These are phyloP conservation scores for Psettodes erumei DNA, from an alignment of 2,113 vertebrate species.

Conservation along the genomic window DNA sequence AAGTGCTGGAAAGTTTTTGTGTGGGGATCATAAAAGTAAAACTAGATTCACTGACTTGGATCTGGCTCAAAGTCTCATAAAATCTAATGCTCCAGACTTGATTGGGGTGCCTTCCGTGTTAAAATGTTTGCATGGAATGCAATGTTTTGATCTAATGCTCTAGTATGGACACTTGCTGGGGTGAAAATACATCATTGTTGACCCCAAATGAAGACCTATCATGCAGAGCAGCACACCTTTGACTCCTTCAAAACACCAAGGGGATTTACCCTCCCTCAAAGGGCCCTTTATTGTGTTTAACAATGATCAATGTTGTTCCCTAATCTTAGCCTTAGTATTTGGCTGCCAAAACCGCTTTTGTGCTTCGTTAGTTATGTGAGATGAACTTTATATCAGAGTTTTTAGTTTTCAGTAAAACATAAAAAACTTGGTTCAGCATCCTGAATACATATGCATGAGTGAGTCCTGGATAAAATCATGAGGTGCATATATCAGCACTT, in stretches of 20 bases:
- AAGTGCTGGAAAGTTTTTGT: slow-evolving; percentile 31
- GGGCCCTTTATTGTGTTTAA: no score
- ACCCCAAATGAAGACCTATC: background rate
- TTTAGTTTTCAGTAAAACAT: background rate
- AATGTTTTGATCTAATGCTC: background rate
- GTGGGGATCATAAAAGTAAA: background rate
- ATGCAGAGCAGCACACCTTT: background rate
- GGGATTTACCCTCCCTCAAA: no score
- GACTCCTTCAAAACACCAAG: no score
- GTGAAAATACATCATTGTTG: background rate
- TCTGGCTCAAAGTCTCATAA: background rate
- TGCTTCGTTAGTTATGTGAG: no score
- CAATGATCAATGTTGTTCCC: no score
- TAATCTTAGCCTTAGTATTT: no score
- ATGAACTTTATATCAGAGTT: background rate
- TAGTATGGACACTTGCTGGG: background rate
- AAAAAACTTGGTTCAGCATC: background rate
- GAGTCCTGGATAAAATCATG: no score
- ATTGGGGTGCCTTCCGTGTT: background rate
- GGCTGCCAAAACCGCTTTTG: no score
- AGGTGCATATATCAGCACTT: no score
- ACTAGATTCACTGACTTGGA: background rate
- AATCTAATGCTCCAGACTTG: background rate
- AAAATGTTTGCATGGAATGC: background rate
- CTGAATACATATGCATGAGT: background rate